A percentile compares a stretch with the other conserved stretches of the same genome.
phyloP scores from a whole-genome alignment of 1,140 invertebrate species.

The Drosophila sproati region DNA sequence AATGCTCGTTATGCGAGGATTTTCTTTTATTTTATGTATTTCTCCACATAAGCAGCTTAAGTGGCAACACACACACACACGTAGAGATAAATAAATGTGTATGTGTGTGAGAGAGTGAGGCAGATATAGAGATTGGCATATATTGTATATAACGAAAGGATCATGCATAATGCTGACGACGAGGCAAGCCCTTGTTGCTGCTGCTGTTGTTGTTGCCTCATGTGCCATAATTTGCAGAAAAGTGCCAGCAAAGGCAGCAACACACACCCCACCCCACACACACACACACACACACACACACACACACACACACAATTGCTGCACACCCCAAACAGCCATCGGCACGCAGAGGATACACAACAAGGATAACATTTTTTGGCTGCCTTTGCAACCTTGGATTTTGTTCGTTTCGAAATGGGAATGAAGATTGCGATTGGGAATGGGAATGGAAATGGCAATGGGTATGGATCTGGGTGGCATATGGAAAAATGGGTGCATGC shows the following conservation, averaged over 20 bases:
- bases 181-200: constrained; percentile 22
- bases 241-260: constrained; percentile 55
- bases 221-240: constrained; percentile 80
- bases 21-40: constrained; percentile 81
- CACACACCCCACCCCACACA: constrained; percentile 52
- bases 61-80: constrained; percentile 45
- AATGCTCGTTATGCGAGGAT: constrained; percentile 77
- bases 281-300: constrained; percentile 21
- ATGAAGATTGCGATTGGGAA: constrained; percentile 24
- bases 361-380: constrained; percentile 70
- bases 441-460: not conserved
- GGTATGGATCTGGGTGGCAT: constrained; percentile 37
- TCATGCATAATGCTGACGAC: constrained; percentile 72
- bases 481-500: constrained; percentile 83
- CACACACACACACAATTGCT: not conserved
- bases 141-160: constrained; percentile 59
- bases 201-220: constrained; percentile 44
- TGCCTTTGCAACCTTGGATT: constrained; percentile 58
- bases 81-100: constrained; percentile 4
- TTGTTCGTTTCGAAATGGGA: constrained; percentile 37
- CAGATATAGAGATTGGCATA: constrained; percentile 30
- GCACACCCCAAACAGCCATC: constrained; percentile 11
- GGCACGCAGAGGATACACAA: constrained; percentile 29
- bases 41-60: constrained; percentile 79
- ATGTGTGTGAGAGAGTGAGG: not conserved